Base-by-base conservation (phyloP, 2,797 vertebrate genomes). In the Ptychadena robeensis region DNA sequence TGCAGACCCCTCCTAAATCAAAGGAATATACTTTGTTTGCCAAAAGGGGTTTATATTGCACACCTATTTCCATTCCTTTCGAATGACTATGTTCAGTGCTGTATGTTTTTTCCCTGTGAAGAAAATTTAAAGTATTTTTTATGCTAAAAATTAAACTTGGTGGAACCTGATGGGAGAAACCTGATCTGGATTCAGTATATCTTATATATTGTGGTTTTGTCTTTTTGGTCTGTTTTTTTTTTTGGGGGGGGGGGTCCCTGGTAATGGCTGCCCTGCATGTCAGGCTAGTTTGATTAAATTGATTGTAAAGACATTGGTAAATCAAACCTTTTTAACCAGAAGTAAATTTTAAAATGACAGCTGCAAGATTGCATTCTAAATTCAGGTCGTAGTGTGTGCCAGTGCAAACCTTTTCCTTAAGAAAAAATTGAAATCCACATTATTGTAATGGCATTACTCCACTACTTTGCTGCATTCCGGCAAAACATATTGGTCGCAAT, bases 41-140 rank as follows among this genome's bases (percentile, higher is more conserved):
- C 35, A 82, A 82, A 70, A 32, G n/a, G 61, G 7, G 5, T 72
- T 65, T 78, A 1, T 53, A 68, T 83, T 83, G 67, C 38, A 25
- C 30, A 35, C 38, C 4, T 12, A 11, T 28, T 28, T 61, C 4
- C 9, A 11, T 61, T 61, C 9, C 10, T 11, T 61, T 28, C 59
- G 12, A 25, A 25, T 25, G 9, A n/a, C 27, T 61, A 3, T 2
- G 28, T 10, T 25, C 59, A n/a, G 0, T 61, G 5, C 14, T 3
- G 2, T n/a, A n/a, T 57, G 22, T 57, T 57, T 57, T 7, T 40
- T 40, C 10, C 10, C 10, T 27, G 10, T 28, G 15, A 27, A 61
- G 59, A 7, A 28, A 9, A 61, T 61, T 25, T 61, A 27, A 61
- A 27, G 59, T 61, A 61, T 61, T 61, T 59, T 61, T 61, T 27